Percentiles rank a stretch among this genome's conserved stretches.
phyloP scores from a whole-genome alignment of 1,140 invertebrate species.

The Ostrea denselamellosa region DNA sequence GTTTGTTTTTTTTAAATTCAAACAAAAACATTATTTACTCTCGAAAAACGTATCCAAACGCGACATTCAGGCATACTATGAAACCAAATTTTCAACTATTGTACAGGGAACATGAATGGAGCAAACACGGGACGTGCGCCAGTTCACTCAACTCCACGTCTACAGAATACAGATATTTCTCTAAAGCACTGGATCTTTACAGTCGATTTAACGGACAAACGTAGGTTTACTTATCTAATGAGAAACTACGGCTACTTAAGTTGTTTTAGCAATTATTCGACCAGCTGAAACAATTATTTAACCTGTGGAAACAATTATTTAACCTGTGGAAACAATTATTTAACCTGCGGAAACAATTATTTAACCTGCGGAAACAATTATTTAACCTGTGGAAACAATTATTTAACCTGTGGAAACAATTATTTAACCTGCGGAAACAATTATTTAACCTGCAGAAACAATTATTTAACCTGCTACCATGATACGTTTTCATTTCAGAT shows the following conservation, averaged over 20 bases:
- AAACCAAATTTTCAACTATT: background rate
- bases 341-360: too few species aligned
- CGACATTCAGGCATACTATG: background rate
- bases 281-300: too few species aligned
- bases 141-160: conserved; percentile 43
- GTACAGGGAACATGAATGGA: conserved; percentile 56
- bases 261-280: background rate
- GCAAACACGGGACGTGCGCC: conserved; percentile 57
- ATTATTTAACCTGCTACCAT: too few species aligned
- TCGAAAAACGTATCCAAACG: background rate
- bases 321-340: too few species aligned
- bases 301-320: too few species aligned
- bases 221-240: background rate
- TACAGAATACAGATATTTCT: conserved; percentile 50
- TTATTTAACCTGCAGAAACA: too few species aligned
- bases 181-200: conserved; percentile 34
- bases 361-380: too few species aligned
- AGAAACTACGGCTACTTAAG: background rate
- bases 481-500: background rate
- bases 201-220: conserved; percentile 14
- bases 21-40: too few species aligned
- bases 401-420: too few species aligned
- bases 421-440: too few species aligned
- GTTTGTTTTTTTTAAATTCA: too few species aligned
- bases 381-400: too few species aligned